Evolutionary conservation across 2,113 vertebrate species (phyloP).

Genomic region (Vidua macroura): DNA sequence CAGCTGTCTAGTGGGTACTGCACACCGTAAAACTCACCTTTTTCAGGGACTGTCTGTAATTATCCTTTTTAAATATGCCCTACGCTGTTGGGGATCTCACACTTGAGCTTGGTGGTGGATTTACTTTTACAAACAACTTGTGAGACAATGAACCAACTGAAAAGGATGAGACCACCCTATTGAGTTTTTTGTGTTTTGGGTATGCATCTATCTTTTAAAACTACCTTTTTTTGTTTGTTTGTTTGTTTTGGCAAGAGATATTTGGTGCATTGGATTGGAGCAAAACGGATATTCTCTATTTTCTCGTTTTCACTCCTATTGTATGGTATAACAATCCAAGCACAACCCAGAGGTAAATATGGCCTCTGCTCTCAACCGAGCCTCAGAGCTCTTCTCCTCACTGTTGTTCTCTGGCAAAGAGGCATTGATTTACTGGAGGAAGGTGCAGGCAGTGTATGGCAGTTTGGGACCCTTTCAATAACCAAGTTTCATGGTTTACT

Average conservation of each 20-base stretch:
- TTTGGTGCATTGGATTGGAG: neutral
- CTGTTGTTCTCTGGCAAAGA: neutral
- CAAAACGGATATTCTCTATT: neutral
- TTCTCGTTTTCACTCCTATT: neutral
- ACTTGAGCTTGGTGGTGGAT: neutral
- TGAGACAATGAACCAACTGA: neutral
- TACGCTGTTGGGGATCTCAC: neutral
- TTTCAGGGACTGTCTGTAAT: neutral
- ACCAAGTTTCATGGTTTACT: constrained; percentile 24
- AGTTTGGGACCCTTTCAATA: constrained; percentile 25
- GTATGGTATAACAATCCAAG: constrained; percentile 1
- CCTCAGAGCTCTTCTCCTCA: neutral
- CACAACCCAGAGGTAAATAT: constrained; percentile 14
- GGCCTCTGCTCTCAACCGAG: neutral
- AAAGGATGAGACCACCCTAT: neutral
- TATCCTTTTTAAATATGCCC: neutral
- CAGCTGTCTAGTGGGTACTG: neutral
- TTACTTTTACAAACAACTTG: neutral
- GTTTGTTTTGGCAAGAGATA: neutral
- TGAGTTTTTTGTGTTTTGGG: neutral
- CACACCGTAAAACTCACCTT: neutral
- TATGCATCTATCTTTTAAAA: neutral
- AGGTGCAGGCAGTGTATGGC: neutral
- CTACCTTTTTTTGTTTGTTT: neutral
- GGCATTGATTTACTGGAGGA: constrained; percentile 1